Evolutionary conservation across 2,113 vertebrate genomes (phyloP), one percentile per base, ranked within the genome.

Genomic region (Acrocephalus kingi): DNA sequence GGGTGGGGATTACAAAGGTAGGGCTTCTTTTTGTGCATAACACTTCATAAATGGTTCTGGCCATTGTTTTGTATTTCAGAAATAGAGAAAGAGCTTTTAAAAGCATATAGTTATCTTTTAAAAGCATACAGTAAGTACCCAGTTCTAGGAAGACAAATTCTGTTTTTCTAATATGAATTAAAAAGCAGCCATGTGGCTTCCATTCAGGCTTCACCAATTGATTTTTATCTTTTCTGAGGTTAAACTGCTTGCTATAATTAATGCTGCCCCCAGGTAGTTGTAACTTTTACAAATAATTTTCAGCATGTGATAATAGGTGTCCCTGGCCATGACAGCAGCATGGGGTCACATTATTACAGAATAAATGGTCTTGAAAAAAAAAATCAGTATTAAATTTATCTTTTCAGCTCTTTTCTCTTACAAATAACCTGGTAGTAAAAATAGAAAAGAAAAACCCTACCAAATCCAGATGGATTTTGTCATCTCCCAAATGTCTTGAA

Each of bases 171-270:
- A 52, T 52, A 63, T 59, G 39, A 93, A 72, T 39, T 78, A 69
- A 91, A 92, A 12, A 72, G 12, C 22, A 84, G 35, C 15, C 48
- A 33, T 89, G 69, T 69, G 49, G 41, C 49, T 95, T 95, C 87
- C 79, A 83, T 94, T 95, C 81, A 89, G 9, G 43, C 39, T 81
- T 93, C 59, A 59, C 31, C 48, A 80, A 64, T 15, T 91, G 89
- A 82, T 94, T 81, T 23, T 94, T 94, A 91, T 84, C 22, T 87
- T 92, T 92, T 84, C 77, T 51, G 33, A 74, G 85, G 54, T 84
- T 91, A 87, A 95, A 84, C 49, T 49, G n/a, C 77, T 78, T 94
- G 52, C 74, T 91, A 64, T 78, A 96, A 89, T 96, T 96, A 91
- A 91, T 89, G 45, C 49, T 91, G 45, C 52, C 73, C 39, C 76